Percentiles rank a stretch among this genome's conserved stretches.
These are phyloP conservation scores for Callimorpha dominula DNA, from an alignment of 2,888 invertebrate genomes.

Conservation along the genomic window DNA sequence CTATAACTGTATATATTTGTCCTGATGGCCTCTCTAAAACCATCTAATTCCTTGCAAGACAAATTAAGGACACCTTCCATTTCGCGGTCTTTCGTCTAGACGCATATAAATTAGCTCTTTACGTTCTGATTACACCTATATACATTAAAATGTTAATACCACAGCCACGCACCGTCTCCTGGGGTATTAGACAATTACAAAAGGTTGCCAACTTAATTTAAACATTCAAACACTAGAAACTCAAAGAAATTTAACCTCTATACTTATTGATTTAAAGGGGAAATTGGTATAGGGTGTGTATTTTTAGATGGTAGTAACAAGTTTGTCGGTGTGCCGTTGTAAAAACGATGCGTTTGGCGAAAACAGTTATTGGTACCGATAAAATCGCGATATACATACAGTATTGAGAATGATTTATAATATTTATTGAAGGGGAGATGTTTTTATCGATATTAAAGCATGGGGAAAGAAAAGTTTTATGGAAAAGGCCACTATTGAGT, in stretches of 20 bases:
- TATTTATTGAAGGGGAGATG: slow-evolving; percentile 67
- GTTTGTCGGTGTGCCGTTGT: slow-evolving; percentile 52
- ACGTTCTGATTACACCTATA: slow-evolving; percentile 73
- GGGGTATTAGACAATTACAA: slow-evolving; percentile 77
- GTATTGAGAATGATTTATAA: slow-evolving; percentile 69
- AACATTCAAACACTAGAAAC: slow-evolving; percentile 1
- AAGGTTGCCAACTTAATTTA: slow-evolving; percentile 47
- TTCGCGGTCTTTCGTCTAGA: slow-evolving; percentile 75
- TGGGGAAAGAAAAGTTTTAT: slow-evolving; percentile 46
- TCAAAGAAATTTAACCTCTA: slow-evolving; percentile 27
- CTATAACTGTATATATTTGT: neutral
- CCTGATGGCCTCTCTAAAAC: slow-evolving; percentile 3
- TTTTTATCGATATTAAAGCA: slow-evolving; percentile 55
- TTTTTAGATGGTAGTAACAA: slow-evolving; percentile 23
- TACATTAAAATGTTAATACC: slow-evolving; percentile 80
- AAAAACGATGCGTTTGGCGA: slow-evolving; percentile 70
- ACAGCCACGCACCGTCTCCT: slow-evolving; percentile 68
- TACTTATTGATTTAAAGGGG: neutral
- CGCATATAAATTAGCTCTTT: slow-evolving; percentile 75
- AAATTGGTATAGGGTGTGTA: neutral
- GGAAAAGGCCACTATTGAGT: slow-evolving; percentile 28
- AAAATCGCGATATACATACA: slow-evolving; percentile 71
- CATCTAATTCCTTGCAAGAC: slow-evolving; percentile 30
- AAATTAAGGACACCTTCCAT: slow-evolving; percentile 49
- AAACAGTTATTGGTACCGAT: slow-evolving; percentile 68